phyloP scores from a whole-genome alignment of 2,888 invertebrate genomes.

The Stenoptilia bipunctidactyla region DNA sequence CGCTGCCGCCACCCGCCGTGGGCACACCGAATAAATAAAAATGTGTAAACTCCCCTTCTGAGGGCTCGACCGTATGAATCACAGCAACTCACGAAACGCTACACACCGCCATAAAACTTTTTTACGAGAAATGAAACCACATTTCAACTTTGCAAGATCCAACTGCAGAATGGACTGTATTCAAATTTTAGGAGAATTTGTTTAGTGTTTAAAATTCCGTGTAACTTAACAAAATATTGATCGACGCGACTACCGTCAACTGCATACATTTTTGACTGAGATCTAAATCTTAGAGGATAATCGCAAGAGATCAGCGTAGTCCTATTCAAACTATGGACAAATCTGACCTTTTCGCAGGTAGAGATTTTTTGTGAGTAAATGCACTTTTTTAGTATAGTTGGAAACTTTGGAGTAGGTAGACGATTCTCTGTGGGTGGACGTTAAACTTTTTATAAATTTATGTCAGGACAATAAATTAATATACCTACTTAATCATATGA shows the following conservation, averaged over 20 bases:
- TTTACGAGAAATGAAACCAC: too few species aligned
- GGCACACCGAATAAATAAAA: constrained; percentile 68
- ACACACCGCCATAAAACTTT: too few species aligned
- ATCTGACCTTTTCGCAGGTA: constrained; percentile 53
- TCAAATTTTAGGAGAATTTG: constrained; percentile 45
- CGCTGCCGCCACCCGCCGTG: constrained; percentile 29
- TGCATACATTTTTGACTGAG: constrained; percentile 45
- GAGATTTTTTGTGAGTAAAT: constrained; percentile 42
- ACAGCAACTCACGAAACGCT: constrained; percentile 38
- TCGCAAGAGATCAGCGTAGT: constrained; percentile 43
- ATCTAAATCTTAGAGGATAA: constrained; percentile 35
- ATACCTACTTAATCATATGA: too few species aligned
- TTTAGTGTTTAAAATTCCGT: constrained; percentile 44
- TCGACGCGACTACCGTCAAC: constrained; percentile 42
- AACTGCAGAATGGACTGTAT: constrained; percentile 14
- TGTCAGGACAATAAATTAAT: too few species aligned
- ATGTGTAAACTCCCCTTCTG: constrained; percentile 68
- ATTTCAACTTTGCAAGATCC: too few species aligned
- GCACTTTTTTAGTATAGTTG: too few species aligned
- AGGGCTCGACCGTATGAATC: constrained; percentile 64
- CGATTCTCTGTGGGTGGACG: too few species aligned
- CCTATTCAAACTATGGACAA: constrained; percentile 40
- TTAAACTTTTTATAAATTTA: too few species aligned
- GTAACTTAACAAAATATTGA: constrained; percentile 57
- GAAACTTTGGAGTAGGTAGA: too few species aligned